These are phyloP conservation scores for Dione juno DNA, from an alignment of 2,888 invertebrate genomes.

Conservation along the genomic window DNA sequence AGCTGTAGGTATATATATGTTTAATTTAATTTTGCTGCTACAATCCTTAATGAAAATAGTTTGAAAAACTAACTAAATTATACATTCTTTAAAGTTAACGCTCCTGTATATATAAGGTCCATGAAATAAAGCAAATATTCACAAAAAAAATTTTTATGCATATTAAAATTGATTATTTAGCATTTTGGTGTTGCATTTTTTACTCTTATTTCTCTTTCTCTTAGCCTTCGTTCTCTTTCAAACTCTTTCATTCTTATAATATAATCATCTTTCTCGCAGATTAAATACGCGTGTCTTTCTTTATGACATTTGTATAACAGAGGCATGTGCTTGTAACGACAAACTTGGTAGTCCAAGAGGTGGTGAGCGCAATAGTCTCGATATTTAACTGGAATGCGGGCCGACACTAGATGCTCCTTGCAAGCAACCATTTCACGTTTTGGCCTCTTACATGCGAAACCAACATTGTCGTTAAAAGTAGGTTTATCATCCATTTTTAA, in stretches of 20 bases:
- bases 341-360: conserved; percentile 86
- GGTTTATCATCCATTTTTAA: conserved; percentile 75
- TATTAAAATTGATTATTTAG: background rate
- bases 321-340: conserved; percentile 88
- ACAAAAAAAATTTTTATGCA: background rate
- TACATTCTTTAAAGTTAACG: background rate
- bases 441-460: conserved; percentile 87
- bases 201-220: conserved; percentile 62
- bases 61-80: background rate
- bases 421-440: conserved; percentile 88
- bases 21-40: no score
- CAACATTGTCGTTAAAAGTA: conserved; percentile 86
- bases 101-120: background rate
- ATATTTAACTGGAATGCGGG: conserved; percentile 85
- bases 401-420: conserved; percentile 88
- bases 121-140: background rate
- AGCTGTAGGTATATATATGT: no score
- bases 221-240: conserved; percentile 68
- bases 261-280: conserved; percentile 92
- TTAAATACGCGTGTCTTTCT: conserved; percentile 87
- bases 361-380: conserved; percentile 94
- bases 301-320: conserved; percentile 86
- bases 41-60: no score
- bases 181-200: conserved; percentile 41
- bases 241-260: conserved; percentile 77